phyloP scores from a whole-genome alignment of 1,140 invertebrate genomes.

The Diploscapter pachys region DNA sequence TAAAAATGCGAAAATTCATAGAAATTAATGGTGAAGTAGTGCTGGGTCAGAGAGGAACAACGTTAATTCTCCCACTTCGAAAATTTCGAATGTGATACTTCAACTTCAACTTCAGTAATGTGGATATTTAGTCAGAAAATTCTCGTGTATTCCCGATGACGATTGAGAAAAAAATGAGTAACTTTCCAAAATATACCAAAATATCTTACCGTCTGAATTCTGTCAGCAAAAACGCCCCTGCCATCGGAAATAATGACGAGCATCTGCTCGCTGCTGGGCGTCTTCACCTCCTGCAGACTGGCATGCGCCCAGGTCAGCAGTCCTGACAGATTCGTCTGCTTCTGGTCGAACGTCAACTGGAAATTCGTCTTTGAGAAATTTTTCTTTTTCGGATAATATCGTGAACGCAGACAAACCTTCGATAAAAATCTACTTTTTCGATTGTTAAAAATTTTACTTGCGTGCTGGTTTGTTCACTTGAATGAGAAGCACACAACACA shows the following conservation, averaged over 20 bases:
- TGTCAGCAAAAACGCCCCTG: conserved; percentile 84
- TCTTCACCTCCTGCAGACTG: conserved; percentile 19
- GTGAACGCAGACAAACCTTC: no score
- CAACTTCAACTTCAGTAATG: no score
- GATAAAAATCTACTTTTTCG: conserved; percentile 5
- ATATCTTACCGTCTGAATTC: conserved; percentile 71
- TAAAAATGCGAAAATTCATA: neutral
- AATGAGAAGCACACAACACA: no score
- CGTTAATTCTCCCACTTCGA: neutral
- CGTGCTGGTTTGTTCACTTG: no score
- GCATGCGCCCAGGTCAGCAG: conserved; percentile 64
- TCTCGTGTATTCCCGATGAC: neutral
- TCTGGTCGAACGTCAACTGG: conserved; percentile 63
- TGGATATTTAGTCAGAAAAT: conserved; percentile 50
- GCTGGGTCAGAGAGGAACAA: neutral
- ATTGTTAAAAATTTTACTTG: no score
- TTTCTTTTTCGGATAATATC: neutral
- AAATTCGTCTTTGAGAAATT: neutral
- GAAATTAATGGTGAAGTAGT: neutral
- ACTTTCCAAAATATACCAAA: conserved; percentile 58
- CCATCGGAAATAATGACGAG: conserved; percentile 91
- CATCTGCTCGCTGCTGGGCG: conserved; percentile 69
- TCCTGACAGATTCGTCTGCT: conserved; percentile 69
- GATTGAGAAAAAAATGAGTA: neutral
- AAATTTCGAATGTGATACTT: no score